Evolutionary conservation across 2,888 invertebrate genomes (phyloP).

Genomic region (Drosophila picticornis): DNA sequence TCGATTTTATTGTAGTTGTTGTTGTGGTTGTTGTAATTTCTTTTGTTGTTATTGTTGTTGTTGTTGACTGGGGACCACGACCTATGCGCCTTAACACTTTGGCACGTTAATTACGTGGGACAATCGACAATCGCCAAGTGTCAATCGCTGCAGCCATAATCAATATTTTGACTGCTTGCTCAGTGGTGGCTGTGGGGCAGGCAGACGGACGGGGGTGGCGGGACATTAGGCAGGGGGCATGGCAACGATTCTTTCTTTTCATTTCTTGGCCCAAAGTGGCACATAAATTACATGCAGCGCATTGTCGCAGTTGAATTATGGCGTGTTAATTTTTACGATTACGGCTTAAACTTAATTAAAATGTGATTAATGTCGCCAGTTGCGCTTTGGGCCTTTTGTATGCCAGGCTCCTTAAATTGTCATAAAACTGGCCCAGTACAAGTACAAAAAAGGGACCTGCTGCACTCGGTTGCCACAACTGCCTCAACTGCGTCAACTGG

Average conservation of each 20-base stretch:
- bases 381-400: slow-evolving; percentile 37
- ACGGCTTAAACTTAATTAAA: slow-evolving; percentile 80
- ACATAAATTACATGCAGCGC: slow-evolving; percentile 78
- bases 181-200: slow-evolving; percentile 29
- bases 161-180: slow-evolving; percentile 73
- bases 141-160: slow-evolving; percentile 74
- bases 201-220: not conserved
- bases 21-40: slow-evolving; percentile 10
- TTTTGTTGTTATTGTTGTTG: slow-evolving; percentile 10
- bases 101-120: slow-evolving; percentile 77
- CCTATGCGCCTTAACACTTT: slow-evolving; percentile 75
- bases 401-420: slow-evolving; percentile 70
- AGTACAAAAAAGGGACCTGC: slow-evolving; percentile 33
- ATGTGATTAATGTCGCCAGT: slow-evolving; percentile 74
- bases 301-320: slow-evolving; percentile 80
- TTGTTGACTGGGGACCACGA: slow-evolving; percentile 38
- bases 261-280: slow-evolving; percentile 41
- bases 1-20: slow-evolving; percentile 13
- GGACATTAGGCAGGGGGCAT: not conserved
- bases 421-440: slow-evolving; percentile 56
- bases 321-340: slow-evolving; percentile 79
- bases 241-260: slow-evolving; percentile 24
- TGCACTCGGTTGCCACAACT: slow-evolving; percentile 6
- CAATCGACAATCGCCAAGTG: slow-evolving; percentile 76
- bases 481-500: slow-evolving; percentile 8